A percentile compares a stretch with the other conserved stretches of the same genome.
Conservation (phyloP, 2,888 invertebrate species). For the Napeogenes sylphis region DNA sequence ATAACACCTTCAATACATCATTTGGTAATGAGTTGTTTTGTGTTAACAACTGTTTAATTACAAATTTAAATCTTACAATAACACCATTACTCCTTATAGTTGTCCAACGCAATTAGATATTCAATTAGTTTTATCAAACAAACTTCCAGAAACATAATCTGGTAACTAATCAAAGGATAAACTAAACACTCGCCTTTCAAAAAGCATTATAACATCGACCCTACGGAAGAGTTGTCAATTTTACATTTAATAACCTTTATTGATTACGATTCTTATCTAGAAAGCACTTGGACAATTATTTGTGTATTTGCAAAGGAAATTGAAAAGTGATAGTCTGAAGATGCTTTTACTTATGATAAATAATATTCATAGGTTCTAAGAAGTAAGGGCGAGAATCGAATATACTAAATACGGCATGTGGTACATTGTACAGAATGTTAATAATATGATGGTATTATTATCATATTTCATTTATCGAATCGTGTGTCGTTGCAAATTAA, state of each 20-base stretch:
- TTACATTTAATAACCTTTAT: constrained; percentile 64
- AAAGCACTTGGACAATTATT: constrained; percentile 56
- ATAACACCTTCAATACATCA: no score
- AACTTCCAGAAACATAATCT: constrained; percentile 13
- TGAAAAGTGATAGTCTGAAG: constrained; percentile 25
- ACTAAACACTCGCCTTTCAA: constrained; percentile 19
- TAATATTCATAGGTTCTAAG: background rate
- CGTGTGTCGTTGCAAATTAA: constrained; percentile 22
- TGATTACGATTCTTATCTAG: constrained; percentile 66
- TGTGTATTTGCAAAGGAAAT: constrained; percentile 34
- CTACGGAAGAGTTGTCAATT: constrained; percentile 59
- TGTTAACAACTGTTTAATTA: no score
- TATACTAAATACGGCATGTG: constrained; percentile 9
- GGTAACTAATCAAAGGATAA: constrained; percentile 27
- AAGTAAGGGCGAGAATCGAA: constrained; percentile 2
- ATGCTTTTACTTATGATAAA: background rate
- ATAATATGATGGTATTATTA: constrained; percentile 21
- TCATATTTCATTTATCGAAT: constrained; percentile 24
- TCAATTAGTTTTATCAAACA: constrained; percentile 2
- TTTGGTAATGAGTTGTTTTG: no score
- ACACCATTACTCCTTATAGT: no score
- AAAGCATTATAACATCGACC: constrained; percentile 43
- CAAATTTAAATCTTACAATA: no score
- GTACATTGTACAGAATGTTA: constrained; percentile 15
- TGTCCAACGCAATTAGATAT: no score